Evolutionary conservation across 2,888 invertebrate genomes (phyloP).

Genomic region (Pristionchus exspectatus): DNA sequence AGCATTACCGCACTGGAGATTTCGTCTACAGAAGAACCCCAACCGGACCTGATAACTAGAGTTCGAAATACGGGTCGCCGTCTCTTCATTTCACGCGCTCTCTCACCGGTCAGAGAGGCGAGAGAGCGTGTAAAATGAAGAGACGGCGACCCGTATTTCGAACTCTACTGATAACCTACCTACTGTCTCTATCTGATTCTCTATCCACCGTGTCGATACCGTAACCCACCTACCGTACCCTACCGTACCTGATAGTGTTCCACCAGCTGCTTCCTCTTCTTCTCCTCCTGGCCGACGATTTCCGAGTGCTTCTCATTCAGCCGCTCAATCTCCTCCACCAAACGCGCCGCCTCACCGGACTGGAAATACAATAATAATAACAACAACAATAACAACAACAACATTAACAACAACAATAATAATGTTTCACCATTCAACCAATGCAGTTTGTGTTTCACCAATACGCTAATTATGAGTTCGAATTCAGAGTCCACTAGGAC

Average conservation of each 20-base stretch:
- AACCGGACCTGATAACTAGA: no score
- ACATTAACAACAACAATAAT: not conserved
- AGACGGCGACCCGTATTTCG: no score
- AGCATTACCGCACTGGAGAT: no score
- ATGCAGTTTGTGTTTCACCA: no score
- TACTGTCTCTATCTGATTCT: no score
- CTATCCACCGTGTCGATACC: constrained; percentile 80
- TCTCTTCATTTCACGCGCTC: no score
- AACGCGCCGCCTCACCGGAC: constrained; percentile 59
- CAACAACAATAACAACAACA: not conserved
- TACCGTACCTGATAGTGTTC: constrained; percentile 66
- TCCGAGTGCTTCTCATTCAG: constrained; percentile 68
- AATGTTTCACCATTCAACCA: not conserved
- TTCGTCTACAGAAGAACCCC: no score
- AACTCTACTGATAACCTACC: constrained; percentile 85
- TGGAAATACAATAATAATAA: not conserved
- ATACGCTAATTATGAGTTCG: no score
- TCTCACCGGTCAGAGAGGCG: no score
- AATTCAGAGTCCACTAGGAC: no score
- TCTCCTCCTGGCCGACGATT: constrained; percentile 66
- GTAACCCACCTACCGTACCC: constrained; percentile 55
- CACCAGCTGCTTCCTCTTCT: constrained; percentile 61
- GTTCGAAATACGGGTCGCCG: not conserved
- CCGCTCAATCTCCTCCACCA: constrained; percentile 65
- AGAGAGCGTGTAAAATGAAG: no score